A percentile compares a stretch with the other conserved stretches of the same genome.
Conservation (phyloP, 2,113 vertebrate genomes). For the Emydura subglobosa region DNA sequence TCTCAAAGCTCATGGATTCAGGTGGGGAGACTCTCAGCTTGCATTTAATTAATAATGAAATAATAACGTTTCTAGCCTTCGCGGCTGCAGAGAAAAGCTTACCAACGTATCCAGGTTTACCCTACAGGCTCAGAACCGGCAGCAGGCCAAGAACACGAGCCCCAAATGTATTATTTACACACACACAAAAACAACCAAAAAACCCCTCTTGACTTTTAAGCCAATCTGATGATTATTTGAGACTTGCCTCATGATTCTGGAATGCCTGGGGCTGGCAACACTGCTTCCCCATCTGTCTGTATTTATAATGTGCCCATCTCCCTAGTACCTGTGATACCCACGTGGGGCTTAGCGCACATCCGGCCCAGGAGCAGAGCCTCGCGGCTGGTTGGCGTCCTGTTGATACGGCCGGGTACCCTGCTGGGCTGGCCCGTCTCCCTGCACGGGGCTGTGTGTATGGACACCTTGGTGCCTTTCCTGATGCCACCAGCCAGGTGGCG, state of each 20-base stretch:
- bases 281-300: neutral
- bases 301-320: neutral
- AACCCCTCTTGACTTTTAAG: neutral
- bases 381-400: neutral
- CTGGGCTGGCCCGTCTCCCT: neutral
- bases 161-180: neutral
- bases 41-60: neutral
- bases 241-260: neutral
- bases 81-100: neutral
- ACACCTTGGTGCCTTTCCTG: neutral
- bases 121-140: too few relatives aligned
- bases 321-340: too few relatives aligned
- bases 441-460: neutral
- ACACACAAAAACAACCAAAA: neutral
- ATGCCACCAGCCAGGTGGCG: constrained; percentile 15
- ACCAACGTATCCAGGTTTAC: neutral
- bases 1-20: neutral
- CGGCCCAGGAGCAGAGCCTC: neutral
- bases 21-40: neutral
- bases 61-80: neutral
- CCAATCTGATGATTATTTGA: neutral
- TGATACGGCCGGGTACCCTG: neutral
- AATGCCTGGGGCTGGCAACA: neutral
- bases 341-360: neutral
- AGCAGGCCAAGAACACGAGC: neutral